phyloP scores from a whole-genome alignment of 1,140 invertebrate species.

The Proctacanthus coquilletti region DNA sequence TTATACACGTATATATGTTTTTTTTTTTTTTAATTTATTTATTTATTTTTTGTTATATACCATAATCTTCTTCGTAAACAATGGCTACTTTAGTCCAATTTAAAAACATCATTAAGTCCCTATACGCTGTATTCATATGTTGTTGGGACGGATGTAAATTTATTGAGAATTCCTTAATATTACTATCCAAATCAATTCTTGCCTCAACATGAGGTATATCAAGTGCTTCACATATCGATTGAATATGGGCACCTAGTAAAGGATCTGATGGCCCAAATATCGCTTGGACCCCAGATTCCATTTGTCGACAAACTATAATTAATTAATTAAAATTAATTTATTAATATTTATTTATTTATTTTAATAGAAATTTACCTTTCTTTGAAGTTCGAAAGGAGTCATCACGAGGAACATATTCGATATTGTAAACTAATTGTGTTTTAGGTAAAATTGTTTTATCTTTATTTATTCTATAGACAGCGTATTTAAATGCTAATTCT shows the following conservation, averaged over 20 bases:
- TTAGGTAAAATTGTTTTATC: constrained; percentile 66
- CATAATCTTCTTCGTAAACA: constrained; percentile 61
- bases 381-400: constrained; percentile 85
- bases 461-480: constrained; percentile 81
- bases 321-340: constrained; percentile 12
- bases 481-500: constrained; percentile 84
- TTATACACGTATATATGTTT: constrained; percentile 1
- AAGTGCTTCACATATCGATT: constrained; percentile 75
- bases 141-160: constrained; percentile 79
- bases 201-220: constrained; percentile 81
- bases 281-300: constrained; percentile 71
- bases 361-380: constrained; percentile 46
- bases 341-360: constrained; percentile 5
- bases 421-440: constrained; percentile 76
- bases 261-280: constrained; percentile 80
- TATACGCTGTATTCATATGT: constrained; percentile 68
- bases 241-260: constrained; percentile 65
- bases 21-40: constrained; percentile 2
- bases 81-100: constrained; percentile 90
- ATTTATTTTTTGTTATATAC: constrained; percentile 9
- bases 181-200: constrained; percentile 50
- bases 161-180: constrained; percentile 64
- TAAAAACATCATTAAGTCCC: constrained; percentile 72
- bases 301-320: constrained; percentile 66
- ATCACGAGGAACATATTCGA: constrained; percentile 72